Evolutionary conservation across 2,888 invertebrate species (phyloP), one percentile per base, ranked within the genome.

Genomic region (Calameuta filiformis): DNA sequence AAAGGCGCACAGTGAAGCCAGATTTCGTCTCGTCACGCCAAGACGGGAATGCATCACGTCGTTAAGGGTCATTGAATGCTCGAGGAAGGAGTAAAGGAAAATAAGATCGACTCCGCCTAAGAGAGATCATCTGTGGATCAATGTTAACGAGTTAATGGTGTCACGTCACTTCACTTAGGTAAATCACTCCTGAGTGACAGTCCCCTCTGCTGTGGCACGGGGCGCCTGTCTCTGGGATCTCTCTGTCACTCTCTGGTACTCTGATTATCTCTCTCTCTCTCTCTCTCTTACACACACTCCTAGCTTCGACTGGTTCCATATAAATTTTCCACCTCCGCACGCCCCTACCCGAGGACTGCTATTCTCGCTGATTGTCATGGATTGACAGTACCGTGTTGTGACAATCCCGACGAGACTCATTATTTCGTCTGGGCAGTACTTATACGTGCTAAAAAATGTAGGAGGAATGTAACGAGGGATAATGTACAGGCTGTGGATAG

Each of bases 111-210:
- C 76, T 80, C 75, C 77, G 75, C 56, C 74, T 77, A 75, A 56
- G 74, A 69, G 75, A 77, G 77, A 76, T 56, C 75, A 74, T 77
- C 40, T 77, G 34, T 77, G 79, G 80, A 80, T 80, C 79, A 79
- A 79, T 77, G 79, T 80, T 80, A 80, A 80, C 79, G 79, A 80
- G 80, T 77, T 80, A 73, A 75, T 77, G 76, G 74, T 79, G 76
- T 76, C 79, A 77, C 80, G 76, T 80, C 79, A 79, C 78, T 80
- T 76, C 77, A 69, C 79, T 75, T 76, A 76, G 76, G 80, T 76
- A 80, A 78, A 79, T 80, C 80, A 77, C 77, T 35, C 74, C 78
- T 80, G 79, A 40, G 76, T 75, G 68, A 37, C 73, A 56, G 15
- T 75, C 74, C 35, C 37, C 56, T 56, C 35, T 31, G 31, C 69